These are phyloP conservation scores for Steinernema carpocapsae DNA, from an alignment of 2,888 invertebrate genomes.

Conservation along the genomic window DNA sequence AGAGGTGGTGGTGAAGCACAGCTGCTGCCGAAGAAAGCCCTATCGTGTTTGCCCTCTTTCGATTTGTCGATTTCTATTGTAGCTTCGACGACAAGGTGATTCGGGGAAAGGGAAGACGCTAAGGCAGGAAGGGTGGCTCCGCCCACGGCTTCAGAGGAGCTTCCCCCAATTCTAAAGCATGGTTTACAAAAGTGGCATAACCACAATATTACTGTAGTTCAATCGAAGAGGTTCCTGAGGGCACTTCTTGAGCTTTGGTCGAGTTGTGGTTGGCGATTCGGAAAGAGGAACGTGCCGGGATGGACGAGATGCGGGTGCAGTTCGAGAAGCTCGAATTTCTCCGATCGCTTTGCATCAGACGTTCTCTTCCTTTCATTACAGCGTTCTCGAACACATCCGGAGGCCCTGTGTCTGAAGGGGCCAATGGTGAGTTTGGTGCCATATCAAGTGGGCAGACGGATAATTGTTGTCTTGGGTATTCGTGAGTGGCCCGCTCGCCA, in stretches of 20 bases:
- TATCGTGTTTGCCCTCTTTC: not conserved
- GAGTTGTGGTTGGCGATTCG: not conserved
- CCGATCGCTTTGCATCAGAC: slow-evolving; percentile 20
- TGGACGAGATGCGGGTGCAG: not conserved
- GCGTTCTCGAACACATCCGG: slow-evolving; percentile 18
- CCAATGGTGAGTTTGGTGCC: not conserved
- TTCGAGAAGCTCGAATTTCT: slow-evolving; percentile 27
- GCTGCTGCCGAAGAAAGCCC: not conserved
- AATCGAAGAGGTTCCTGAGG: not conserved
- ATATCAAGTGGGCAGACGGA: not conserved
- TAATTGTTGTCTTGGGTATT: not conserved
- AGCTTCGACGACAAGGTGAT: slow-evolving; percentile 4
- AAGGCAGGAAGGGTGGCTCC: not conserved
- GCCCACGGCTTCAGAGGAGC: too few species aligned
- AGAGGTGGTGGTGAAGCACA: not conserved
- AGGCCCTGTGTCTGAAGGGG: not conserved
- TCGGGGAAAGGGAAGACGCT: not conserved
- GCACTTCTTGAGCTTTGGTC: not conserved
- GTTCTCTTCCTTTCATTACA: slow-evolving; percentile 24
- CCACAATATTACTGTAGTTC: not conserved
- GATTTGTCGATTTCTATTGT: slow-evolving; percentile 13
- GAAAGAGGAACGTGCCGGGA: slow-evolving; percentile 6
- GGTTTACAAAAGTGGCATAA: not conserved
- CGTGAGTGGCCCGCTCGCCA: slow-evolving; percentile 16
- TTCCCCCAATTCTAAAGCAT: not conserved